Evolutionary conservation across 2,888 invertebrate genomes (phyloP), one percentile per base, ranked within the genome.

Genomic region (Eupithecia dodoneata): DNA sequence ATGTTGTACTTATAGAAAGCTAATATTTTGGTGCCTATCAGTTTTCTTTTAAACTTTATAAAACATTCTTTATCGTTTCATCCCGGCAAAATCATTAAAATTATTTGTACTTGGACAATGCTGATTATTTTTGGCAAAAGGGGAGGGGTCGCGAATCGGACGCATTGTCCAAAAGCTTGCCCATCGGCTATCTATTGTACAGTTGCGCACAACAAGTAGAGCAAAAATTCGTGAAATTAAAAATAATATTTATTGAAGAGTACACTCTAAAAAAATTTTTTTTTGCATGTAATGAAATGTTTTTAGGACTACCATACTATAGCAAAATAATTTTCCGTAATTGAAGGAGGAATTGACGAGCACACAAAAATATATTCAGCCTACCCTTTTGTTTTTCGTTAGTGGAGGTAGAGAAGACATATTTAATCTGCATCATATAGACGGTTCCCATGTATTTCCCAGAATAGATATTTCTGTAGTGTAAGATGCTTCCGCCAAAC

Each of bases 161-260:
- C 47, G 74, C 67, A 78, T 75, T 73, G 78, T 77, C 75, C 69
- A 71, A 70, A 66, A 76, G 79, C 76, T 76, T 80, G 82, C 79
- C 81, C 79, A 77, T 71, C 76, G 82, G 74, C 76, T 72, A 81
- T 79, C 69, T 74, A 74, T 73, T 72, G 80, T 79, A 81, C 81
- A 76, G 67, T 79, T 72, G 45, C n/a, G 41, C 7, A 30, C 73
- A 71, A 72, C 66, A 67, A 52, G 47, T 44, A 30, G 6, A 65
- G 10, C 41, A 41, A 13, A 65, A 4, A 30, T 4, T 52, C 15
- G 13, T 52, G 52, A 52, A 52, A 52, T 30, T 30, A 30, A 30
- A 30, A 30, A 30, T 30, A 30, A 30, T 30, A 30, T 30, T 30
- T 30, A 30, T n/a, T n/a, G n/a, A 30, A 30, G 30, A 30, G 30